Evolutionary conservation across 2,113 vertebrate species (phyloP), one percentile per base, ranked within the genome.

Genomic region (Xyrauchen texanus): DNA sequence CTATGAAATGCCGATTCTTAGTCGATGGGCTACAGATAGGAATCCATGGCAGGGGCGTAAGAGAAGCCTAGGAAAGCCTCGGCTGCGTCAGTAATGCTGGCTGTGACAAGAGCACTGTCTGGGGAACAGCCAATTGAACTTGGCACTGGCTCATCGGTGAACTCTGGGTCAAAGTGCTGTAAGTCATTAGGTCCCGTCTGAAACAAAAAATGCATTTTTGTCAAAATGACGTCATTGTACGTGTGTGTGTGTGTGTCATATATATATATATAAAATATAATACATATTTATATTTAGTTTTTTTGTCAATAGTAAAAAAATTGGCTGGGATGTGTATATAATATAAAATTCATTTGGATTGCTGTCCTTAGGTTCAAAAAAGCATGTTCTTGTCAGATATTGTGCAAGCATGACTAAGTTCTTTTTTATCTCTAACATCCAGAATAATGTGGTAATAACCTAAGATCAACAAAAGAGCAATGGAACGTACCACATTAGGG

Each of bases 1-100:
- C 21, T 34, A 74, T 69, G 76, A 69, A 72, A 76, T 81, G 73
- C 64, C 21, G 63, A 46, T 82, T 65, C 83, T 68, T n/a, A 61
- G 81, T 84, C 46, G 79, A 80, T 78, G 84, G 75, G 87, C 91
- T 93, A 94, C 93, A 99, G 93, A 92, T 97, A 98, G 57, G 97
- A 99, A 90, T 99, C 98, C 94, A 96, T 86, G 0, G 96, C 94
- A 3, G 98, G 97, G 7, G 97, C 97, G 15, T 99, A 99, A 0
- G 97, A 99, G 84, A 99, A 99, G 85, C 98, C 98, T 34, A 98
- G 88, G 78, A 99, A 99, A 47, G 98, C 98, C 84, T 98, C 97
- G 0, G 96, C 93, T 0, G 96, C 97, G 83, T 98, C 98, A 85
- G 96, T 96, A 89, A 98, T 96, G 0, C 98, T 99, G 87, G 96